Percentiles rank a stretch among this genome's conserved stretches.
These are phyloP conservation scores for Malurus melanocephalus DNA, from an alignment of 2,113 vertebrate species.

Conservation along the genomic window DNA sequence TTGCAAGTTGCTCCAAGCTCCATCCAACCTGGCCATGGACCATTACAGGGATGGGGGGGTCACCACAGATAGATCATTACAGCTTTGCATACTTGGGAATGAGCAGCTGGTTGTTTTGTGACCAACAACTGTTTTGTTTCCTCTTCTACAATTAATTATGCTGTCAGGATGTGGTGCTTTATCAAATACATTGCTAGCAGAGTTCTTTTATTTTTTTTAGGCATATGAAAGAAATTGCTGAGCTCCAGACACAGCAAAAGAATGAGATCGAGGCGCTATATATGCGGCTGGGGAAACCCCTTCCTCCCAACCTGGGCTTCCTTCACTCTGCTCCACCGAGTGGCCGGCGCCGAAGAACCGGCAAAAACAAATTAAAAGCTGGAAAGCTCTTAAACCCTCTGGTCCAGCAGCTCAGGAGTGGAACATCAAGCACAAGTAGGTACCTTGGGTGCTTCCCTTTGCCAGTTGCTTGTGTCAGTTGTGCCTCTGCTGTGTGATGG, in stretches of 20 bases:
- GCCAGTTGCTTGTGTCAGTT: not conserved
- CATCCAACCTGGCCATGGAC: accelerated
- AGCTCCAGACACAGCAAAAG: constrained; percentile 92
- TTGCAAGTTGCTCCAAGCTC: not conserved
- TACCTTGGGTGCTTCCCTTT: not conserved
- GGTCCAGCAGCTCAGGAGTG: constrained; percentile 91
- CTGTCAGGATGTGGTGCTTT: not conserved
- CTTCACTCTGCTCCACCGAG: constrained; percentile 84
- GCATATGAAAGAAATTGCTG: constrained; percentile 94
- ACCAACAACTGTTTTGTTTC: not conserved
- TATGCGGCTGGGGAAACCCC: constrained; percentile 83
- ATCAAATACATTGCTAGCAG: not conserved
- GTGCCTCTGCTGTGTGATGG: not conserved
- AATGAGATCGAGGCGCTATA: constrained; percentile 93
- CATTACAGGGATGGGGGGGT: not conserved
- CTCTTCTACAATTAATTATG: not conserved
- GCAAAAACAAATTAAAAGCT: constrained; percentile 90
- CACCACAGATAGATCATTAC: not conserved
- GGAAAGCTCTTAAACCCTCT: constrained; percentile 92
- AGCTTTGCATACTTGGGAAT: not conserved
- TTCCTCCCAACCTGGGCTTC: constrained; percentile 84
- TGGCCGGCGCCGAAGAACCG: constrained; percentile 82
- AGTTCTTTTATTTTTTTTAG: constrained; percentile 55
- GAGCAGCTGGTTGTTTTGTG: not conserved
- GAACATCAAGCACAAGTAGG: constrained; percentile 84